Percentiles rank a stretch among this genome's conserved stretches.
Evolutionary conservation across 2,888 invertebrate genomes (phyloP).

Genomic region (Seladonia tumulorum): DNA sequence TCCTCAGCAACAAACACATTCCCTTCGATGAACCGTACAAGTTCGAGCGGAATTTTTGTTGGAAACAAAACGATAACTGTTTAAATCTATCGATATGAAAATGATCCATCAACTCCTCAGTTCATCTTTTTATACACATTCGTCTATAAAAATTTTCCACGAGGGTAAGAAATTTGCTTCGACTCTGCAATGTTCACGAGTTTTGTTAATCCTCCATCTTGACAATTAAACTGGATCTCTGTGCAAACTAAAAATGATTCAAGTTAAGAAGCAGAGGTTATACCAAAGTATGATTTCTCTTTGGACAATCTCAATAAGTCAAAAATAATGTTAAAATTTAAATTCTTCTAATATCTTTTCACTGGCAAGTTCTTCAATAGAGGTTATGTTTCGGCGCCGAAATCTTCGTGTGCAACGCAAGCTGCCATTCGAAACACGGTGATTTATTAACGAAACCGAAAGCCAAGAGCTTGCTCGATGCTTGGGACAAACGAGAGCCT

Average conservation of each 20-base stretch:
- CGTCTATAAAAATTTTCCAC: neutral
- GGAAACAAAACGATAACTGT: neutral
- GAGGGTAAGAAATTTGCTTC: neutral
- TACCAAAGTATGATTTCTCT: neutral
- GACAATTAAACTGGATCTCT: neutral
- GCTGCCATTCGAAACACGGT: neutral
- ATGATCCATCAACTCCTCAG: neutral
- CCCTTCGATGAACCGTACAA: neutral
- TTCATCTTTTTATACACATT: neutral
- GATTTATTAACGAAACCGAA: slow-evolving; percentile 8
- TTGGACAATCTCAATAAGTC: neutral
- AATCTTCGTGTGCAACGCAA: neutral
- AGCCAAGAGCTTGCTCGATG: neutral
- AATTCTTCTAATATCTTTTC: too few relatives aligned
- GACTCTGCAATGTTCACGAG: neutral
- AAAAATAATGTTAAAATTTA: neutral
- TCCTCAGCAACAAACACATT: neutral
- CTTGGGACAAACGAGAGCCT: neutral
- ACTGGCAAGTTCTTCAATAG: neutral
- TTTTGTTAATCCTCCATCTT: neutral
- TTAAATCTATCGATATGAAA: neutral
- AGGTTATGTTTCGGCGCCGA: neutral
- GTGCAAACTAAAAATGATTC: neutral
- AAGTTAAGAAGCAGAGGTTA: too few relatives aligned
- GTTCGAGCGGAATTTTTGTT: neutral